A percentile compares a stretch with the other conserved stretches of the same genome.
phyloP scores from a whole-genome alignment of 2,113 vertebrate genomes.

The Garra rufa region DNA sequence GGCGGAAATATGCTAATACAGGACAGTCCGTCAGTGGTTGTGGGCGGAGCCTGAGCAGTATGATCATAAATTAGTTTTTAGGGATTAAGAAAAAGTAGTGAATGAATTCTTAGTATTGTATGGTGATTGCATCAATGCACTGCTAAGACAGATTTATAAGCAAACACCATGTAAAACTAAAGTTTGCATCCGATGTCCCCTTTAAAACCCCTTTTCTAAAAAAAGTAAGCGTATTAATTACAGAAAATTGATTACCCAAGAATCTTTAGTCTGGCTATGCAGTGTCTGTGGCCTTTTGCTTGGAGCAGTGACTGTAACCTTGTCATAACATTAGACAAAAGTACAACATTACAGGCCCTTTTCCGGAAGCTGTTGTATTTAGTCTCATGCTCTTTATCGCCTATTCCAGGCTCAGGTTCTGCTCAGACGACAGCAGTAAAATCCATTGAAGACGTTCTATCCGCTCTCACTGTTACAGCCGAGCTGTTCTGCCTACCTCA shows the following conservation, averaged over 20 bases:
- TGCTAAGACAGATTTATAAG: too few relatives aligned
- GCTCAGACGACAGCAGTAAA: neutral
- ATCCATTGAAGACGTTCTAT: neutral
- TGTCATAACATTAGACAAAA: slow-evolving; percentile 1
- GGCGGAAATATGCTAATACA: too few relatives aligned
- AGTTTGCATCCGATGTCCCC: too few relatives aligned
- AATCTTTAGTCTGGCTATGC: neutral
- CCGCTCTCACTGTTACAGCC: neutral
- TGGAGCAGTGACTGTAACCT: slow-evolving; percentile 24
- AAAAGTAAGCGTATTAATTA: neutral
- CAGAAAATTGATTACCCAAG: neutral
- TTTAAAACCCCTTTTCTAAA: too few relatives aligned
- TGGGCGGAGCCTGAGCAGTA: too few relatives aligned
- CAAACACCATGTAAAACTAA: too few relatives aligned
- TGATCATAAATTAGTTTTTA: too few relatives aligned
- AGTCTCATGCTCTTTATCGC: neutral
- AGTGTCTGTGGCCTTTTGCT: neutral
- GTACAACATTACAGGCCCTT: slow-evolving; percentile 9
- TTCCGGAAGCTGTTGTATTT: slow-evolving; percentile 22
- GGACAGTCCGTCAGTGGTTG: too few relatives aligned
- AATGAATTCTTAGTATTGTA: too few relatives aligned
- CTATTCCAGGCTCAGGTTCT: neutral
- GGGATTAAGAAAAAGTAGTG: too few relatives aligned
- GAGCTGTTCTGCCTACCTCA: slow-evolving; percentile 33
- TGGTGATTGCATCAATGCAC: too few relatives aligned